phyloP scores from a whole-genome alignment of 2,113 vertebrate genomes.

The Leiothrix lutea region DNA sequence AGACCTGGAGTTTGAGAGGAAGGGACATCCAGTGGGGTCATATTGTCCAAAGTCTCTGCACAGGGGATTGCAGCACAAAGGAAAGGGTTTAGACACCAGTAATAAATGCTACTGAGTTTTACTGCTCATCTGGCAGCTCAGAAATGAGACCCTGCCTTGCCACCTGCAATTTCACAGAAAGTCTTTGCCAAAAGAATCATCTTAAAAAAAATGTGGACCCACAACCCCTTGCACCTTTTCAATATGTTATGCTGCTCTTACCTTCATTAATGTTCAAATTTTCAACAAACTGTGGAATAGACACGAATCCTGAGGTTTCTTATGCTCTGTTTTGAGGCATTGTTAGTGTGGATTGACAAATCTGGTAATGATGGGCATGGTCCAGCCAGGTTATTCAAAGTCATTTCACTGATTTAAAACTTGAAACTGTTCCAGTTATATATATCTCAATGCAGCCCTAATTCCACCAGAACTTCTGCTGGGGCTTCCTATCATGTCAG shows the following conservation, averaged over 20 bases:
- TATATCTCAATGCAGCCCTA: neutral
- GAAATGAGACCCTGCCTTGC: neutral
- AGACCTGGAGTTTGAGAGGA: neutral
- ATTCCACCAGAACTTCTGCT: neutral
- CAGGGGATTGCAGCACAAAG: neutral
- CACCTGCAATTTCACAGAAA: neutral
- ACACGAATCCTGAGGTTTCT: neutral
- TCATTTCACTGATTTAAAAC: neutral
- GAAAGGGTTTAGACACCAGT: neutral
- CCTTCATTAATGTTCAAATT: neutral
- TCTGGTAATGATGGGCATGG: neutral
- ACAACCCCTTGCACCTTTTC: neutral
- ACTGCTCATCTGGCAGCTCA: neutral
- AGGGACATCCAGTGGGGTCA: neutral
- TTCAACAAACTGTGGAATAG: neutral
- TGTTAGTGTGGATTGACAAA: neutral
- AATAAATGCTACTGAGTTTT: neutral
- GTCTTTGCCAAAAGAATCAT: neutral
- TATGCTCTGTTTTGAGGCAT: neutral
- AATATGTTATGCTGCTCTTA: neutral
- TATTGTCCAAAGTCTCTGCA: neutral
- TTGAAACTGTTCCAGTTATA: neutral
- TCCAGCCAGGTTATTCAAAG: neutral
- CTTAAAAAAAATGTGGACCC: neutral
- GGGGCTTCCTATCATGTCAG: neutral